Evolutionary conservation across 2,888 invertebrate species (phyloP), one percentile per base, ranked within the genome.

Genomic region (Eupithecia centaureata): DNA sequence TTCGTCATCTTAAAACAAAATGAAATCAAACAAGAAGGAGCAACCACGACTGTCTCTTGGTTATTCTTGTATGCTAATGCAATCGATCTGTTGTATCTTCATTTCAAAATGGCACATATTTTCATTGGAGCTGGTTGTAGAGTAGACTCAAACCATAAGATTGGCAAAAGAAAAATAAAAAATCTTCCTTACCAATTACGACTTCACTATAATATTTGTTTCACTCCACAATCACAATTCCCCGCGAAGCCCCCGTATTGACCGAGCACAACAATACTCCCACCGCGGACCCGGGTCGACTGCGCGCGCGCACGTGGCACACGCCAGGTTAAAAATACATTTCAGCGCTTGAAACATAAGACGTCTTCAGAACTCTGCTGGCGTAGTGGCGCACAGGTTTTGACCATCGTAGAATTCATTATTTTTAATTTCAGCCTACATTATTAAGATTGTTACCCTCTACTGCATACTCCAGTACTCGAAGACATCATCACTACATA

Each of bases 311-410:
- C 76, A 63, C 59, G 74, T 76, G 76, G 8, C 79, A 66, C 68
- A 58, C 73, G 73, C 71, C 71, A 67, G 73, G 71, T 35, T 85
- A 85, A 78, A 85, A 87, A 87, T 86, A 86, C 79, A 74, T 28
- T 25, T 10, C n/a, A 33, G 10, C 38, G 25, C 68, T 63, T 76
- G 80, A 75, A 80, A 81, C 75, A 69, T 65, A 72, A 81, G 59
- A 74, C 65, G 72, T 59, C 47, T 47, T 47, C 42, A 42, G 42
- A 42, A 15, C 18, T 42, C 0, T 47, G 22, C 22, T 47, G 22
- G 22, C 47, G 8, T 42, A 42, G 42, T 42, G 42, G 18, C 18
- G 42, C 18, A 42, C 18, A 38, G 38, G n/a, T 38, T 38, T 38
- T 8, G n/a, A 42, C n/a, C 18, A n/a, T 42, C 8, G 18, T 18